Evolutionary conservation across 2,888 invertebrate species (phyloP).

Genomic region (Strigamia crassipes): DNA sequence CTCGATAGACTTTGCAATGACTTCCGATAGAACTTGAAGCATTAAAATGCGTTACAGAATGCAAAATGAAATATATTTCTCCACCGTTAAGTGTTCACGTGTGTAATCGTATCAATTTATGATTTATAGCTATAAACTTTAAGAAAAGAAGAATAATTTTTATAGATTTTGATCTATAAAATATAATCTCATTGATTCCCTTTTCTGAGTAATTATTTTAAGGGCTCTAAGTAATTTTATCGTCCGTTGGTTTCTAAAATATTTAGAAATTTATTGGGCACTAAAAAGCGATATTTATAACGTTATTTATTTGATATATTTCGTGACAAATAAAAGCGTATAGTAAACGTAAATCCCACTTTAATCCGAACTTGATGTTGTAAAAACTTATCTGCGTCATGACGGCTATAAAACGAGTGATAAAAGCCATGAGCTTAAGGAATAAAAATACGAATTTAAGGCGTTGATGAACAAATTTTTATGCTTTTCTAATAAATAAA

Average conservation of each 20-base stretch:
- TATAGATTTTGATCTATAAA: too few species aligned
- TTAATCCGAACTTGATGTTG: slow-evolving; percentile 11
- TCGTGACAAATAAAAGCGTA: not conserved
- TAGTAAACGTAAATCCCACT: slow-evolving; percentile 5
- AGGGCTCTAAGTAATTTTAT: not conserved
- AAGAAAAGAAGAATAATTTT: too few species aligned
- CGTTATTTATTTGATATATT: slow-evolving; percentile 12
- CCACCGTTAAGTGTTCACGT: too few species aligned
- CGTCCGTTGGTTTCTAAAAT: not conserved
- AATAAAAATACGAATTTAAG: not conserved
- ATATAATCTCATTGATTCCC: not conserved
- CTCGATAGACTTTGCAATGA: not conserved
- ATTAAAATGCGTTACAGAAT: not conserved
- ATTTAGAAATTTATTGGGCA: not conserved
- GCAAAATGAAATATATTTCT: too few species aligned
- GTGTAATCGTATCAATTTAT: too few species aligned
- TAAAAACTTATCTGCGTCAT: not conserved
- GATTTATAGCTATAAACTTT: too few species aligned
- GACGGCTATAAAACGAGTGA: not conserved
- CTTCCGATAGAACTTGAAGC: not conserved
- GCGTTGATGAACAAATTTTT: not conserved
- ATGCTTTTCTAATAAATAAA: not conserved
- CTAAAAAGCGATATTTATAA: not conserved
- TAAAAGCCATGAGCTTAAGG: slow-evolving; percentile 1
- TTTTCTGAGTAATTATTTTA: not conserved